A percentile compares a stretch with the other conserved stretches of the same genome.
Evolutionary conservation across 1,140 invertebrate species (phyloP).

Genomic region (Hesperophylax magnus): DNA sequence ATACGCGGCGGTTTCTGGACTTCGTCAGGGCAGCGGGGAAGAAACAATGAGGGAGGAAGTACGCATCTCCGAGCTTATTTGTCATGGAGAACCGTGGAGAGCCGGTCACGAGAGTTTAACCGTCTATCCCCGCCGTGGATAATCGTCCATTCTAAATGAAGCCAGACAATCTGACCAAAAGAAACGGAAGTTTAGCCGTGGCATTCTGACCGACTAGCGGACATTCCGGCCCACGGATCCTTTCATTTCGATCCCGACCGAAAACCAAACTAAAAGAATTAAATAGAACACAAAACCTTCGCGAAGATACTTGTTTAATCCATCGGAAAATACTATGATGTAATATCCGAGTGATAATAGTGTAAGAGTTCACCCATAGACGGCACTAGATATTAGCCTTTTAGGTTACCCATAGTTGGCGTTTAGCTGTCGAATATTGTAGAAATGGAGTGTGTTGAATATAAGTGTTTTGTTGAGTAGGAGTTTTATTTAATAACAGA

Average conservation of each 20-base stretch:
- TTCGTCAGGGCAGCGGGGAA: constrained; percentile 23
- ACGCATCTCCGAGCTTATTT: constrained; percentile 38
- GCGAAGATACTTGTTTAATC: too few relatives aligned
- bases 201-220: background rate
- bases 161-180: constrained; percentile 27
- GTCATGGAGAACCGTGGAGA: constrained; percentile 34
- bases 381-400: too few relatives aligned
- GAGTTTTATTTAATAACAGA: too few relatives aligned
- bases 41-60: constrained; percentile 37
- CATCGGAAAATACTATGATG: too few relatives aligned
- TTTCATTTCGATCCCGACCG: background rate
- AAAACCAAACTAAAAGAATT: too few relatives aligned
- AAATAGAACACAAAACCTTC: too few relatives aligned
- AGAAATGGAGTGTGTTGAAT: too few relatives aligned
- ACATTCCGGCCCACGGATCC: constrained; percentile 15
- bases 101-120: constrained; percentile 13
- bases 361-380: too few relatives aligned
- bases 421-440: too few relatives aligned
- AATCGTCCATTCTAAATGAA: constrained; percentile 21
- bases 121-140: constrained; percentile 26
- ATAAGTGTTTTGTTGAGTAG: too few relatives aligned
- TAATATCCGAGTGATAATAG: too few relatives aligned
- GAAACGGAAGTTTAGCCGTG: background rate
- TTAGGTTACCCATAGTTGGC: too few relatives aligned
- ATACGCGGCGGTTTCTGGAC: constrained; percentile 21